Percentiles rank a stretch among this genome's conserved stretches.
Conservation (phyloP, 2,888 invertebrate genomes). For the Pimpla rufipes region DNA sequence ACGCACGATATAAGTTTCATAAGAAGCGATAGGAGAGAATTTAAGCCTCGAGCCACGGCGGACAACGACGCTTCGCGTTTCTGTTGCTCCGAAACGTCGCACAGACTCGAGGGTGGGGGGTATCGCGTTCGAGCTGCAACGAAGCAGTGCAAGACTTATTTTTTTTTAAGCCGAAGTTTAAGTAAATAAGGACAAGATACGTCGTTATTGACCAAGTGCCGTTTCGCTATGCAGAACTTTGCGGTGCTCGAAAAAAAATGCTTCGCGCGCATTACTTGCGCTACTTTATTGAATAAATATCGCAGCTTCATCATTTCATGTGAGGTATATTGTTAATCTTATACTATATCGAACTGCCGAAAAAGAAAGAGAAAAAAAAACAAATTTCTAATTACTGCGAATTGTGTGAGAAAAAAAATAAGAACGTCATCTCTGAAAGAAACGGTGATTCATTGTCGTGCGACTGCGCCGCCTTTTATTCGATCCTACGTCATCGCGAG, state of each 20-base stretch:
- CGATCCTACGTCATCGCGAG: constrained; percentile 18
- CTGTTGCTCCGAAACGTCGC: constrained; percentile 7
- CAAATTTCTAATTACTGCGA: constrained; percentile 18
- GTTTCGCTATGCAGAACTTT: constrained; percentile 46
- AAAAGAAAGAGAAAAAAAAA: constrained; percentile 36
- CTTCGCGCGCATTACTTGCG: constrained; percentile 65
- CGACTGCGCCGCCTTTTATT: constrained; percentile 25
- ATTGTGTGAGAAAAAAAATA: constrained; percentile 25
- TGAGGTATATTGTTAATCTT: constrained; percentile 53
- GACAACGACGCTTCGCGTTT: constrained; percentile 18
- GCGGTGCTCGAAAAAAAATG: constrained; percentile 48
- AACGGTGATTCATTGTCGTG: constrained; percentile 23
- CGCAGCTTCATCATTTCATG: constrained; percentile 64
- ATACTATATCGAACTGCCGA: constrained; percentile 53
- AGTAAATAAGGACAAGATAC: constrained; percentile 50
- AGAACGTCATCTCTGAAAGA: constrained; percentile 20
- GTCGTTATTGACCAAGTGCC: constrained; percentile 57
- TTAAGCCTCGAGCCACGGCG: not conserved
- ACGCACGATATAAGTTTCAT: constrained; percentile 47
- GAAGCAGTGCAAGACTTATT: constrained; percentile 43
- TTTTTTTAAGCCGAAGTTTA: constrained; percentile 43
- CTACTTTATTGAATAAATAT: constrained; percentile 59
- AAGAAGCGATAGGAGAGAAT: constrained; percentile 31
- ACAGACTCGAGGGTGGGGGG: not conserved
- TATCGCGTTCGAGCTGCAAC: constrained; percentile 49